Base-by-base conservation (phyloP, 1,140 invertebrate species). In the Heliothis virescens region DNA sequence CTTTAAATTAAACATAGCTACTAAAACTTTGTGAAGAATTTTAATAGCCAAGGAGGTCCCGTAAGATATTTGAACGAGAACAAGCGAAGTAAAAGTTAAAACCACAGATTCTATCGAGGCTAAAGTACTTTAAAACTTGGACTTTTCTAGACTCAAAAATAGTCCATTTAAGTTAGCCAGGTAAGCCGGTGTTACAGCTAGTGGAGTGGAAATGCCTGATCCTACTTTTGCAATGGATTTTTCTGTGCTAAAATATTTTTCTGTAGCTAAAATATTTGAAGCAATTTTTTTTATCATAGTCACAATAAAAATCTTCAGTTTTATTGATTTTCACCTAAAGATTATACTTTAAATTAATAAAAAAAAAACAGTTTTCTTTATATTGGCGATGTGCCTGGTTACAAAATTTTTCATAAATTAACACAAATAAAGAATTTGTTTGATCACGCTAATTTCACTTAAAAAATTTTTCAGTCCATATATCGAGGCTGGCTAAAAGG, bases 151-250 rank as follows among this genome's bases (percentile, higher is more conserved):
- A 47, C 63, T 80, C 62, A 76, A 80, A 76, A 80, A 80, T 76
- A 76, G 79, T 75, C 73, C 79, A 80, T 80, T 76, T 72, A 79
- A 77, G 26, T 53, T 65, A 9, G 57, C 15, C 62, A 52, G 41
- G 26, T 55, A 18, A 77, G 62, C 41, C 52, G 47, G n/a, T 12
- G 34, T 48, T 67, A 18, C 11, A 18, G 12, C 16, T 41, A 48
- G 57, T 48, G 29, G 5, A 47, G 41, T 7, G 41, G 53, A 34
- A 57, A n/a, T 73, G 47, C 16, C 29, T 41, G 55, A 50, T 34
- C 55, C 16, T 52, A 11, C n/a, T 50, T 29, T 53, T 57, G 10
- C 41, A 18, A 52, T 59, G 26, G 21, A 41, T 57, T 53, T 73
- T 52, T 1, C 7, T 34, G 13, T 41, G 34, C 0, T 41, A 41